Evolutionary conservation across 2,113 vertebrate genomes (phyloP), one percentile per base, ranked within the genome.

Genomic region (Echinops telfairi): DNA sequence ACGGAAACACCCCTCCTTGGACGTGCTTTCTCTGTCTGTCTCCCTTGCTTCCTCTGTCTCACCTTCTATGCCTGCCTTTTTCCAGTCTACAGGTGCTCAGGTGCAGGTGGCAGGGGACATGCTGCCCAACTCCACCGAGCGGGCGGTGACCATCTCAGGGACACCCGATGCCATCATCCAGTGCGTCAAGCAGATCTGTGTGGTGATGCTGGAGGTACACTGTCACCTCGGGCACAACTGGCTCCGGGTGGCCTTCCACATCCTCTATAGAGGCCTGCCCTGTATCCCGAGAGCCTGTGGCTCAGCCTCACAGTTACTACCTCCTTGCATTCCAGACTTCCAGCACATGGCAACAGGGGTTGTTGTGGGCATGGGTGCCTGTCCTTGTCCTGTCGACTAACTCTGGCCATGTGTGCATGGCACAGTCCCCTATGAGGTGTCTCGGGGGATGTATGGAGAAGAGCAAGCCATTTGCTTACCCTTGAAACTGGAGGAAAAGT

Each of bases 161-260:
- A 99, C 99, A 77, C 99, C 99, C 57, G 99, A 99, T 76, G 99
- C 99, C 97, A 99, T 99, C 97, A 99, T 99, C 98, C 99, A 99
- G 97, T 99, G 99, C 97, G 99, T 99, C 98, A 99, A 99, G 98
- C 99, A 99, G 97, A 99, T 99, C 98, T 99, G 99, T 98, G 99
- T 99, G 98, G 99, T 99, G 98, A 99, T 99, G 99, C 98, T 99
- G 98, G 99, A 99, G 99, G 99, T 99, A 99, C 91, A 97, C 94
- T 98, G 96, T 96, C 88, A 96, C 96, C 84, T 96, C 95, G 19
- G 64, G 14, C 11, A 4, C 20, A 23, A 12, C n/a, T 9, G 6
- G 19, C 71, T 36, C 71, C 33, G 33, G 71, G 71, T 22, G 33
- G 71, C 71, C 16, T 36, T 33, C 33, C 33, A 1, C 16, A 8